Evolutionary conservation across 2,113 vertebrate genomes (phyloP).

Genomic region (Stegastes partitus): DNA sequence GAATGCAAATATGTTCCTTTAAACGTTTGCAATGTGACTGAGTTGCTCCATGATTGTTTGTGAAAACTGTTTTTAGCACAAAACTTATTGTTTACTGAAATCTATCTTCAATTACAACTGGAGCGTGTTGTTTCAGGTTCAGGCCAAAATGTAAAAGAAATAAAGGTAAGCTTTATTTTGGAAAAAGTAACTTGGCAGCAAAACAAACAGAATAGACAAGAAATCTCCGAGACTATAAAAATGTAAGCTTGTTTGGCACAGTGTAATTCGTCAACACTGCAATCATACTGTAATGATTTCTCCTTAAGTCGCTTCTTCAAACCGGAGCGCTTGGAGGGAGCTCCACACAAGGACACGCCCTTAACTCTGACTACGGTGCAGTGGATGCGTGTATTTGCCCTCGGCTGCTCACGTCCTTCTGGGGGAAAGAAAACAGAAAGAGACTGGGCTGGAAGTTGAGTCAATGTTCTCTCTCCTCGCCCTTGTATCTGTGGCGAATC

Average conservation of each 20-base stretch:
- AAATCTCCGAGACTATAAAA: too few species aligned
- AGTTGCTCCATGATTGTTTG: too few species aligned
- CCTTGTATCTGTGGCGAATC: constrained; percentile 9
- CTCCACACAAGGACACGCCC: constrained; percentile 72
- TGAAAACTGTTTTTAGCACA: too few species aligned
- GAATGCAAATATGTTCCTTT: too few species aligned
- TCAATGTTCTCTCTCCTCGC: neutral
- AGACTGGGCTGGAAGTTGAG: constrained; percentile 20
- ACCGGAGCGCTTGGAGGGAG: neutral
- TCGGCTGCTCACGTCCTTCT: constrained; percentile 1
- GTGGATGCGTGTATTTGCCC: constrained; percentile 15
- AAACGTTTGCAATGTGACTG: too few species aligned
- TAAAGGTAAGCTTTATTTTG: too few species aligned
- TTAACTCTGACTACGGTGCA: constrained; percentile 56
- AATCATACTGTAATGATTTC: neutral
- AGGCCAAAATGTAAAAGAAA: too few species aligned
- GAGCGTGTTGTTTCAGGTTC: too few species aligned
- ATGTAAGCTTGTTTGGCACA: constrained; percentile 15
- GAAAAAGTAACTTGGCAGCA: too few species aligned
- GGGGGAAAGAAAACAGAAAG: neutral
- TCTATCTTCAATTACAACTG: too few species aligned
- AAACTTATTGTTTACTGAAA: too few species aligned
- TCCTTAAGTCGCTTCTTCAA: neutral
- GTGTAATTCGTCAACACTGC: neutral
- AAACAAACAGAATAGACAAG: too few species aligned